Conservation (phyloP, 2,113 vertebrate genomes). For the Monopterus albus region DNA sequence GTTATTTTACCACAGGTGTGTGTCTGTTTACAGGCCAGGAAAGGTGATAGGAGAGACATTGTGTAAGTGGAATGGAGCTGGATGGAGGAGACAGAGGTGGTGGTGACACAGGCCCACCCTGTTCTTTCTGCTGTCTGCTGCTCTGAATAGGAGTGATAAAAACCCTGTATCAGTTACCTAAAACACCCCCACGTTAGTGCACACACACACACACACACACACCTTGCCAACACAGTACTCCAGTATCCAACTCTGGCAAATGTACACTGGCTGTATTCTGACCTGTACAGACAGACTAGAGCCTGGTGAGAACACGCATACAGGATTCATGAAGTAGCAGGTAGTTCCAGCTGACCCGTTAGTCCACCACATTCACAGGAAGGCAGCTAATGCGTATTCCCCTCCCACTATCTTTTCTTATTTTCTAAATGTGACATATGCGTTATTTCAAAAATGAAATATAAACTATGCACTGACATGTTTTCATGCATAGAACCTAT, state of each 20-base stretch:
- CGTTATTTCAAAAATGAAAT: too few species aligned
- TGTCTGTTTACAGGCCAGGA: constrained; percentile 62
- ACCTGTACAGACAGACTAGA: background rate
- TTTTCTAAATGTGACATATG: too few species aligned
- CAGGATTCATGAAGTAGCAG: constrained; percentile 36
- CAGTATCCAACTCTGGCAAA: background rate
- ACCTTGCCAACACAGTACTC: constrained; percentile 15
- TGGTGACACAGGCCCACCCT: constrained; percentile 47
- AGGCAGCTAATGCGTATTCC: background rate
- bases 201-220: constrained; percentile 14
- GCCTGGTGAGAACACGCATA: constrained; percentile 12
- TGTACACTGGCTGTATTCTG: constrained; percentile 1
- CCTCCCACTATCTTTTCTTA: too few species aligned
- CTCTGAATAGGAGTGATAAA: constrained; percentile 61
- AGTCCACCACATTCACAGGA: background rate
- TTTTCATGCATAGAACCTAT: too few species aligned
- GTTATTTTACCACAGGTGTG: constrained; percentile 61
- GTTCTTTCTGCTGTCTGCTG: constrained; percentile 52
- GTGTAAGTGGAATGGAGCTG: constrained; percentile 52
- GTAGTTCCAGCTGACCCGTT: background rate
- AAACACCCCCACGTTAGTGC: constrained; percentile 13
- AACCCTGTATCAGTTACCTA: constrained; percentile 56
- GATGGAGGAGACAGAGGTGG: constrained; percentile 38
- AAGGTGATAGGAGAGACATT: constrained; percentile 67
- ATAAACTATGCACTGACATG: too few species aligned